Base-by-base conservation (phyloP, 2,888 invertebrate genomes). In the Folsomia candida region DNA sequence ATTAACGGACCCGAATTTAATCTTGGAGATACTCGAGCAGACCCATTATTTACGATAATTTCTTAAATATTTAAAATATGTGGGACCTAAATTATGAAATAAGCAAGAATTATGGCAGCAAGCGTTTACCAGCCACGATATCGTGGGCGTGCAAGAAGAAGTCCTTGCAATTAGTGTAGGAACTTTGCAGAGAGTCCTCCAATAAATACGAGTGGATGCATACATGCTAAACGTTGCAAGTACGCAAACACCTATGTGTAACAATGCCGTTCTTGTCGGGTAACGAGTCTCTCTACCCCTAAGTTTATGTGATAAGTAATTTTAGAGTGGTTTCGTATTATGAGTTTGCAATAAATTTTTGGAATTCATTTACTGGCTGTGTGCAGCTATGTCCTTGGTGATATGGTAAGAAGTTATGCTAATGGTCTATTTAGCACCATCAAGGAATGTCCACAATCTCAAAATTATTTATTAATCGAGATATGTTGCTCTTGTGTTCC, bases 381-480 rank as follows among this genome's bases (percentile, higher is more conserved):
- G n/a, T n/a, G n/a, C n/a, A n/a, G n/a, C n/a, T n/a, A n/a, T n/a
- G n/a, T n/a, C n/a, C n/a, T n/a, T n/a, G n/a, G 37, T 14, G 37
- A 37, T 37, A 37, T 9, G 14, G 37, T 37, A 9, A 37, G 37
- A 22, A 64, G 51, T 37, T 51, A 64, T 64, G 63, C 29, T 64
- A 64, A 64, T 64, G 47, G 63, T 3, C 63, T 51, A 64, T 51
- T 64, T 64, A 64, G 63, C 63, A 64, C 63, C 63, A 64, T 22
- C 63, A 4, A 59, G 29, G 20, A 37, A 37, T 37, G 4, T 14
- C 14, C 6, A 14, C 37, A 4, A 37, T 37, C 14, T 37, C 4
- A 14, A 37, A 37, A 37, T 37, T 37, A 37, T 37, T 37, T 37
- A 37, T 37, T 37, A 37, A 37, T 4, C 37, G 37, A 37, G 37